These are phyloP conservation scores for Carettochelys insculpta DNA, from an alignment of 2,113 vertebrate genomes.

Conservation along the genomic window DNA sequence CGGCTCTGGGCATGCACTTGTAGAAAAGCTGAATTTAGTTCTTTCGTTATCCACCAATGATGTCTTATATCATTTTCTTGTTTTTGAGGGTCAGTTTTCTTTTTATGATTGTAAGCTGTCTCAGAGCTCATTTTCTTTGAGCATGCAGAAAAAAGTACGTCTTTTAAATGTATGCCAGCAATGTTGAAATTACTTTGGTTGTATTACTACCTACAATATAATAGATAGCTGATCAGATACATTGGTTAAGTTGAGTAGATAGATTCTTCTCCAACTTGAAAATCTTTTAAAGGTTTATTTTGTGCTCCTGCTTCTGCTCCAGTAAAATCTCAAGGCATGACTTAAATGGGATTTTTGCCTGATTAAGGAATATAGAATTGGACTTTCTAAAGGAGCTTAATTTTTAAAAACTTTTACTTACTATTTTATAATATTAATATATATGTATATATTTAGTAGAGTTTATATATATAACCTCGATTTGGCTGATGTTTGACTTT, in stretches of 20 bases:
- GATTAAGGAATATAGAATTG: background rate
- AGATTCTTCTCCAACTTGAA: slow-evolving; percentile 42
- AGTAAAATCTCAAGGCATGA: background rate
- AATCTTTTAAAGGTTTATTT: slow-evolving; percentile 23
- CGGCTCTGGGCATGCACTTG: slow-evolving; percentile 8
- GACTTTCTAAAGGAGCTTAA: background rate
- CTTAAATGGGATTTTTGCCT: background rate
- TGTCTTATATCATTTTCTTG: slow-evolving; percentile 55
- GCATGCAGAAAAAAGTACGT: slow-evolving; percentile 6
- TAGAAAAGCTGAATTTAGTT: slow-evolving; percentile 36
- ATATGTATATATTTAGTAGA: no score
- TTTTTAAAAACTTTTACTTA: background rate
- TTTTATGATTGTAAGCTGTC: slow-evolving; percentile 19
- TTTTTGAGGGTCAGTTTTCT: slow-evolving; percentile 67
- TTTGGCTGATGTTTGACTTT: background rate
- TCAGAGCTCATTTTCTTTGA: slow-evolving; percentile 51
- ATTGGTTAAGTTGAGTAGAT: background rate
- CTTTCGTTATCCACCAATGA: slow-evolving; percentile 49
- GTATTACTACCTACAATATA: slow-evolving; percentile 23
- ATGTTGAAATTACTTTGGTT: slow-evolving; percentile 57
- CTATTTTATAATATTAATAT: background rate
- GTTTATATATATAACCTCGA: background rate
- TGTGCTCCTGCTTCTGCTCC: background rate
- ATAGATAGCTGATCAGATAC: background rate
- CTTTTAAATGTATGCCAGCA: slow-evolving; percentile 61